These are phyloP conservation scores for Yponomeuta plumbellus DNA, from an alignment of 2,888 invertebrate genomes.

Conservation along the genomic window DNA sequence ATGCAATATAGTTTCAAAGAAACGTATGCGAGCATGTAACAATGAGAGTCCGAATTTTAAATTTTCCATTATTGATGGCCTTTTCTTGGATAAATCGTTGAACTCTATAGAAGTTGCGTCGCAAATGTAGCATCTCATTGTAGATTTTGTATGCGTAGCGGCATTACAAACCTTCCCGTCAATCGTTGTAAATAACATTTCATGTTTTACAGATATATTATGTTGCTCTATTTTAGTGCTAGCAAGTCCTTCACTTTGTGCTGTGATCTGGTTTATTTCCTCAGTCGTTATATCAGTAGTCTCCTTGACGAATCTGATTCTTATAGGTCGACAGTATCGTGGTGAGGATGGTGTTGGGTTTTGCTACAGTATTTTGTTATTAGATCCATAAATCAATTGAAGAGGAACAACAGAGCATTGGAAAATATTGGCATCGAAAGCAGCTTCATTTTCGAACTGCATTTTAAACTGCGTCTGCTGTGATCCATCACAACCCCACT, in stretches of 20 bases:
- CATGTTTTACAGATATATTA: conserved; percentile 27
- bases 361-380: too few species aligned
- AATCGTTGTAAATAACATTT: conserved; percentile 32
- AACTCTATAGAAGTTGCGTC: conserved; percentile 35
- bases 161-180: conserved; percentile 40
- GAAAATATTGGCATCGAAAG: too few species aligned
- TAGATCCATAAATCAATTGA: too few species aligned
- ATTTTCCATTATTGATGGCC: conserved; percentile 23
- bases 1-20: conserved; percentile 34
- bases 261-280: too few species aligned
- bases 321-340: too few species aligned
- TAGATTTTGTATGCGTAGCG: conserved; percentile 32
- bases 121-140: conserved; percentile 37
- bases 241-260: neutral
- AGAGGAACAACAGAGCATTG: too few species aligned
- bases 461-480: too few species aligned
- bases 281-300: too few species aligned
- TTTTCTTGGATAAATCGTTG: conserved; percentile 28
- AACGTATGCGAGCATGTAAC: conserved; percentile 33
- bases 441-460: too few species aligned
- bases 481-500: too few species aligned
- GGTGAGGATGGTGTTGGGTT: too few species aligned
- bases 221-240: conserved; percentile 16
- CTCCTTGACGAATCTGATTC: too few species aligned
- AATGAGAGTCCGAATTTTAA: conserved; percentile 32